Conservation (phyloP, 2,797 vertebrate genomes). For the Microctenopoma stevenorrisi region DNA sequence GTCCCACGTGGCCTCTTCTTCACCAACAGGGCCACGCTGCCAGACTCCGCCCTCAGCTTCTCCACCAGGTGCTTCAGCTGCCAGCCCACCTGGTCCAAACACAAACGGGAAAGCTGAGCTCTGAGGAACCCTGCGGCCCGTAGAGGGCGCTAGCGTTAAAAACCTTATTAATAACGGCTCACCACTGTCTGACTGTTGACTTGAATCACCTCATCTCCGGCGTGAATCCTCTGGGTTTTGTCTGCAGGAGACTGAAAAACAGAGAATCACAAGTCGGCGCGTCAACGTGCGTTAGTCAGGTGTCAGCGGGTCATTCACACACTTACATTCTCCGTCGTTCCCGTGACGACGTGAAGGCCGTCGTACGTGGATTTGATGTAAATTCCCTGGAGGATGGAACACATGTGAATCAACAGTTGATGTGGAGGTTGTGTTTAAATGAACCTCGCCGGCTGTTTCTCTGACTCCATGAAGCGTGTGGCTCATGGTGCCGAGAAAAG, state of each 20-base stretch:
- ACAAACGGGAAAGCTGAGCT: constrained; percentile 18
- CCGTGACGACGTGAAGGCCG: constrained; percentile 94
- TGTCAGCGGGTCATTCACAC: background rate
- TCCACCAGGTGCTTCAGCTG: constrained; percentile 94
- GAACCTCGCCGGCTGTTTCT: constrained; percentile 27
- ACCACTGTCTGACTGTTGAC: constrained; percentile 97
- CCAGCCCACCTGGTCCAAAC: constrained; percentile 91
- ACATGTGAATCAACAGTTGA: background rate
- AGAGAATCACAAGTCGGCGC: background rate
- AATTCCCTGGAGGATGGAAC: constrained; percentile 86
- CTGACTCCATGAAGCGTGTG: constrained; percentile 1
- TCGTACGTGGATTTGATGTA: constrained; percentile 99
- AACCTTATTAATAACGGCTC: constrained; percentile 60
- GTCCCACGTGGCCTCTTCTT: constrained; percentile 91
- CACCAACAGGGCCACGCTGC: constrained; percentile 86
- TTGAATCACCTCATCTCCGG: constrained; percentile 95
- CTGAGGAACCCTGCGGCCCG: background rate
- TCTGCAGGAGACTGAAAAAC: constrained; percentile 91
- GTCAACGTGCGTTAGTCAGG: too few relatives aligned
- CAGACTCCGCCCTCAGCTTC: constrained; percentile 89
- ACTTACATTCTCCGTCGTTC: constrained; percentile 97
- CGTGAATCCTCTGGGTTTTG: constrained; percentile 92
- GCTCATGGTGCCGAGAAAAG: constrained; percentile 30
- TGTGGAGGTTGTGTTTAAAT: background rate
- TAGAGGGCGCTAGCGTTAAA: background rate